phyloP scores from a whole-genome alignment of 2,888 invertebrate genomes.

The Campopleginae sp. region DNA sequence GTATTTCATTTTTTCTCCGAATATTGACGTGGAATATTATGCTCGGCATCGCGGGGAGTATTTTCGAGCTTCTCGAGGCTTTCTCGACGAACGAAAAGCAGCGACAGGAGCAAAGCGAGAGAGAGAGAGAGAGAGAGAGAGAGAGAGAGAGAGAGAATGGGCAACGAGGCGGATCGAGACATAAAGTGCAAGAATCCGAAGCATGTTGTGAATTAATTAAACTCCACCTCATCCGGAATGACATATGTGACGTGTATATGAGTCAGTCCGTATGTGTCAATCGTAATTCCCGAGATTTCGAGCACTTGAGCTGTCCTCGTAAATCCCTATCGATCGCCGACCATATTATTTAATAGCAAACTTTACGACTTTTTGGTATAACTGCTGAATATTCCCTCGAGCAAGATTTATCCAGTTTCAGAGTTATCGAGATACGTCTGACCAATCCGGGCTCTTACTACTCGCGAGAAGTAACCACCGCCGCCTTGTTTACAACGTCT shows the following conservation, averaged over 20 bases:
- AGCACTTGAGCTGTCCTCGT: constrained; percentile 40
- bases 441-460: constrained; percentile 44
- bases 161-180: constrained; percentile 30
- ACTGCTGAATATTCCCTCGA: constrained; percentile 37
- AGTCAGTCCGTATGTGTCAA: constrained; percentile 20
- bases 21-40: not conserved
- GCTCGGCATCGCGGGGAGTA: not conserved
- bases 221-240: constrained; percentile 15
- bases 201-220: constrained; percentile 45
- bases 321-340: constrained; percentile 46
- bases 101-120: not conserved
- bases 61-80: not conserved
- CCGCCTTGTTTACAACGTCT: not conserved
- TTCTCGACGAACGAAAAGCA: not conserved
- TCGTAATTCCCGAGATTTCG: constrained; percentile 60
- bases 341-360: constrained; percentile 48
- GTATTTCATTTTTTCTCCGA: not conserved
- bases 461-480: constrained; percentile 1
- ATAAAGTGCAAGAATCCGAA: constrained; percentile 36
- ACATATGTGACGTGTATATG: constrained; percentile 12
- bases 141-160: constrained; percentile 19
- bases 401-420: constrained; percentile 44
- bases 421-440: constrained; percentile 36
- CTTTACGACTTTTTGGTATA: constrained; percentile 44
- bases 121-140: constrained; percentile 11